Percentiles rank a stretch among this genome's conserved stretches.
Evolutionary conservation across 2,888 invertebrate genomes (phyloP).

Genomic region (Pammene aurita): DNA sequence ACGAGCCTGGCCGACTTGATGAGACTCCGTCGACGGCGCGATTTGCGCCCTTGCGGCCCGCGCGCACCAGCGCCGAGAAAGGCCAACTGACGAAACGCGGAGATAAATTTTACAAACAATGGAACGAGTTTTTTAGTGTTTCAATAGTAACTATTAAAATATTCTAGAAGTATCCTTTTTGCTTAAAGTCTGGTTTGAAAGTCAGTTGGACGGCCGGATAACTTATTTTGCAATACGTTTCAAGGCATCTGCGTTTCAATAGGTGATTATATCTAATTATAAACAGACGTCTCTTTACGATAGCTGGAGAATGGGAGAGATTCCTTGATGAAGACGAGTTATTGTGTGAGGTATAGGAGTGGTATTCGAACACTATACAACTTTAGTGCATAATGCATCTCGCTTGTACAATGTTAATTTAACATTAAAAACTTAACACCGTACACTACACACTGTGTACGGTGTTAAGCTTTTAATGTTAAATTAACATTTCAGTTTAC

Average conservation of each 20-base stretch:
- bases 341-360: neutral
- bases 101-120: conserved; percentile 58
- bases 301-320: conserved; percentile 1
- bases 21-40: conserved; percentile 55
- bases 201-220: conserved; percentile 16
- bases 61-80: conserved; percentile 48
- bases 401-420: too few species aligned
- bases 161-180: conserved; percentile 37
- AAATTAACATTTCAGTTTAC: too few species aligned
- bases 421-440: too few species aligned
- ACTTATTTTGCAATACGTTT: conserved; percentile 22
- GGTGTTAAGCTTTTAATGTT: too few species aligned
- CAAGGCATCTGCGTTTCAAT: conserved; percentile 12
- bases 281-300: neutral
- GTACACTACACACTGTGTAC: too few species aligned
- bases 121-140: conserved; percentile 43
- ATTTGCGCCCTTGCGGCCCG: conserved; percentile 49
- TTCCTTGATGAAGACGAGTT: neutral
- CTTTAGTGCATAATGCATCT: too few species aligned
- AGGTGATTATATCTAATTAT: conserved; percentile 13
- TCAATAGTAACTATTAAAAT: conserved; percentile 40
- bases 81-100: conserved; percentile 48
- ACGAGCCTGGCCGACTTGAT: conserved; percentile 73
- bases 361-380: too few species aligned
- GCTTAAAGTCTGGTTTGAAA: conserved; percentile 12